A percentile compares a stretch with the other conserved stretches of the same genome.
Conservation (phyloP, 2,888 invertebrate genomes). For the Drymonia ruficornis region DNA sequence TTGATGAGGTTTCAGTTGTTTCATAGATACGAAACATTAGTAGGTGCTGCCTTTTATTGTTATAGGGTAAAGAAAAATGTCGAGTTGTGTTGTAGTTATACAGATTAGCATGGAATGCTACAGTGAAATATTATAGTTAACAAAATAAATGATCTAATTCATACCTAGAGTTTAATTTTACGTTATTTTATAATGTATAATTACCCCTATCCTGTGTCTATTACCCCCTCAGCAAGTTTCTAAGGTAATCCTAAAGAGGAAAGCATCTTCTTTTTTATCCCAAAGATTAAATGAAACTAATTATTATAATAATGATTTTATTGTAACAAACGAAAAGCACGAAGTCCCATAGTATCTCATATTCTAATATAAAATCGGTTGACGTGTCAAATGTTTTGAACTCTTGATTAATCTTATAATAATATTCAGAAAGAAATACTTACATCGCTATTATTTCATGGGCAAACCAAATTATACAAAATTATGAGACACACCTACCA, state of each 20-base stretch:
- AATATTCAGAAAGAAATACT: neutral
- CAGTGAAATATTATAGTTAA: no score
- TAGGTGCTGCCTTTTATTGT: neutral
- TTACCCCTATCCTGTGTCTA: no score
- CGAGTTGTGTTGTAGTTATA: no score
- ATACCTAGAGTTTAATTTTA: no score
- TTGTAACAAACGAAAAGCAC: conserved; percentile 44
- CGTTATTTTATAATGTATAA: no score
- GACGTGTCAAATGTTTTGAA: conserved; percentile 14
- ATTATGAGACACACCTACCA: neutral
- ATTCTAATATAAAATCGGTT: conserved; percentile 19
- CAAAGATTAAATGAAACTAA: conserved; percentile 5
- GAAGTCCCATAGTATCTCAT: conserved; percentile 29
- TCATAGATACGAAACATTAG: no score
- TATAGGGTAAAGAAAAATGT: neutral
- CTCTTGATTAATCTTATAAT: conserved; percentile 1
- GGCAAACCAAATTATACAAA: conserved; percentile 3
- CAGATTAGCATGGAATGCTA: no score
- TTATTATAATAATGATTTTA: conserved; percentile 36
- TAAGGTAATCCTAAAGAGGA: no score
- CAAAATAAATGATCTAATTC: no score
- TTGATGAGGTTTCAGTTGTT: no score
- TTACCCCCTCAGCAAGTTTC: no score
- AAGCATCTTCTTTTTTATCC: no score
- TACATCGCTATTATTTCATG: neutral